Evolutionary conservation across 2,113 vertebrate species (phyloP), one percentile per base, ranked within the genome.

Genomic region (Galbula dea): DNA sequence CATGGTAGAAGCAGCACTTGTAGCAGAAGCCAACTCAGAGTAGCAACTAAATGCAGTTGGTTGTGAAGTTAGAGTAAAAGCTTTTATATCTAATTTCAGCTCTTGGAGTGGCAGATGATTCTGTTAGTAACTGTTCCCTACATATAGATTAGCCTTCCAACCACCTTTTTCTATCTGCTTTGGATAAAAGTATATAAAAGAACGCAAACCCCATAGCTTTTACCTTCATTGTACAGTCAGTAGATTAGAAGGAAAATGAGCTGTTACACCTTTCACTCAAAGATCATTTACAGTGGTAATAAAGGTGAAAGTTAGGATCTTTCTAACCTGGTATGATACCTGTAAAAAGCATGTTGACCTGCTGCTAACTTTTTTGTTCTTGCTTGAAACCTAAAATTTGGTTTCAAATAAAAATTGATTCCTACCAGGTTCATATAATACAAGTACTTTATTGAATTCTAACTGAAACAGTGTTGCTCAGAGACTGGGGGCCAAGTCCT

Each of bases 81-180:
- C 37, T 89, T 89, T 93, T 73, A 27, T 17, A 74, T 36, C 36
- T 73, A 29, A 81, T 95, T 94, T 92, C 69, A 92, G 63, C 73
- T 92, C 13, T 76, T 91, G 83, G 46, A 80, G 62, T 67, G 58
- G 51, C 66, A 92, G 69, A 84, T 88, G 62, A 54, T 87, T 95
- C 78, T 88, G 43, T 79, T 94, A 73, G 75, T 86, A 71, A 57
- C 54, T 72, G 22, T 72, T 95, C 46, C 74, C 91, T 96, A 83
- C 58, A 19, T 71, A 65, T 7, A 90, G 74, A 83, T 88, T 75
- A 93, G 59, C 83, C 46, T 90, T 81, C 79, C 74, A 89, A 94
- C 85, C 55, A 83, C 46, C 58, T 71, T 83, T 86, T 79, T 88
- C 72, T 4, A 5, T 88, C 88, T 93, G 49, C 54, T 84, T 75